Conservation (phyloP, 2,888 invertebrate species). For the Hyposoter didymator region DNA sequence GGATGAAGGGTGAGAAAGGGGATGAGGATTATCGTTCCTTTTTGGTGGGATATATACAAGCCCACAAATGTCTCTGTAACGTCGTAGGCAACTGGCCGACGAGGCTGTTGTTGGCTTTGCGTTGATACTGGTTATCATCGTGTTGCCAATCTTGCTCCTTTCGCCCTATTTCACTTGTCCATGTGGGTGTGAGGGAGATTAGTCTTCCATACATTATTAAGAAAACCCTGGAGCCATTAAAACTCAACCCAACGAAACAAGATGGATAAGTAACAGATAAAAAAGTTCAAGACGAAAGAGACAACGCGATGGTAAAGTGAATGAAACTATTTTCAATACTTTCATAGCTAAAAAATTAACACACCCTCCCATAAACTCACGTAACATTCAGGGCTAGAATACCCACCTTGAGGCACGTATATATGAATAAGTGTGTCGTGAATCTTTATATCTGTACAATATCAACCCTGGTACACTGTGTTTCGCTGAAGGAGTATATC, state of each 20-base stretch:
- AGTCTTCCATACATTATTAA: conserved; percentile 7
- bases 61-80: conserved; percentile 28
- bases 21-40: conserved; percentile 8
- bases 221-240: conserved; percentile 30
- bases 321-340: conserved; percentile 40
- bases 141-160: conserved; percentile 13
- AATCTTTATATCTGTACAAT: conserved; percentile 37
- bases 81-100: conserved; percentile 23
- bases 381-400: conserved; percentile 58
- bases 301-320: neutral
- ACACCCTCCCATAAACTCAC: conserved; percentile 47
- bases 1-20: neutral
- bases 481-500: conserved; percentile 55
- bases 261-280: conserved; percentile 16
- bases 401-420: conserved; percentile 22
- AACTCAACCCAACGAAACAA: conserved; percentile 28
- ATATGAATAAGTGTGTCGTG: neutral
- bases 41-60: conserved; percentile 2
- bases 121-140: conserved; percentile 43
- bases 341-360: conserved; percentile 14
- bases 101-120: conserved; percentile 35
- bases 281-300: neutral
- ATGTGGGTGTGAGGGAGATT: conserved; percentile 11
- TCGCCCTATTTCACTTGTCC: neutral
- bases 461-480: conserved; percentile 33